Conservation (phyloP, 2,797 vertebrate species). For the Hippopotamyrus pictus region DNA sequence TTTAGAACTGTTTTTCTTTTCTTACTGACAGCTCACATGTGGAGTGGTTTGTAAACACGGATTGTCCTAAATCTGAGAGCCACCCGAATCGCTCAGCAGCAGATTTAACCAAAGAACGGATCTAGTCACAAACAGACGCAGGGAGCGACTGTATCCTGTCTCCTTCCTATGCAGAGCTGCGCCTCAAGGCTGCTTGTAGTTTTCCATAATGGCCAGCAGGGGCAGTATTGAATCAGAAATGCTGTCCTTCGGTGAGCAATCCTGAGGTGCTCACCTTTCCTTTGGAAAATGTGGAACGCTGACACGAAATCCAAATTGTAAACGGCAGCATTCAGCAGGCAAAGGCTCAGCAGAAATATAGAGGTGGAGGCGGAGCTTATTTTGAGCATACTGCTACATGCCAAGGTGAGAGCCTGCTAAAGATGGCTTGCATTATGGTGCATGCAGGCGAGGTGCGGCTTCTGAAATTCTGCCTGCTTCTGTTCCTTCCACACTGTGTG, state of each 20-base stretch:
- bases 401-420: background rate
- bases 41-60: background rate
- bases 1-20: background rate
- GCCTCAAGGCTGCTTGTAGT: slow-evolving; percentile 8
- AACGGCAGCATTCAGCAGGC: background rate
- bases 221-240: slow-evolving; percentile 59
- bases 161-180: background rate
- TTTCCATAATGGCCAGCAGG: slow-evolving; percentile 42
- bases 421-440: background rate
- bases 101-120: background rate
- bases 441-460: background rate
- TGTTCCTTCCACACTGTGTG: background rate
- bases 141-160: background rate
- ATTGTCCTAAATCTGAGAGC: background rate
- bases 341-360: background rate
- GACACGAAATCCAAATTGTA: background rate
- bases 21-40: background rate
- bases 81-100: background rate
- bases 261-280: slow-evolving; percentile 32
- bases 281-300: slow-evolving; percentile 27
- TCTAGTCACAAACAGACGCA: too few relatives aligned
- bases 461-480: background rate
- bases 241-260: slow-evolving; percentile 1
- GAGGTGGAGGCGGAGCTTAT: background rate
- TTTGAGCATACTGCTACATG: background rate